These are phyloP conservation scores for Hydractinia symbiolongicarpus DNA, from an alignment of 30 jellyfish, hydroid and myxozoan species.

Conservation along the genomic window DNA sequence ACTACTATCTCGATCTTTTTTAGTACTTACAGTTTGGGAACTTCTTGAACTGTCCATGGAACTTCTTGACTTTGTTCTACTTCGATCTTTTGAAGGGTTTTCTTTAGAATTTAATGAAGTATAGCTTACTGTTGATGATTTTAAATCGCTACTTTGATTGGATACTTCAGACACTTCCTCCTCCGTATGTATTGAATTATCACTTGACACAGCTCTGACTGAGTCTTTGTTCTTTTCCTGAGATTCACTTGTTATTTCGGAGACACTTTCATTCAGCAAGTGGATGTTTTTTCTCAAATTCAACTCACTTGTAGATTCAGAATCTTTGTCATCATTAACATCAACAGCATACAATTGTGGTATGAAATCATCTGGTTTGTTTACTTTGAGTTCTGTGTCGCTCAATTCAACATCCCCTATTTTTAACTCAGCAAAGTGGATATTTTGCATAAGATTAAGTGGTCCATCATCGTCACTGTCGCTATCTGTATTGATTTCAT, in stretches of 20 bases:
- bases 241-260: too few species aligned
- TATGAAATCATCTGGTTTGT: constrained; percentile 50
- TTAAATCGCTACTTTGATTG: not conserved
- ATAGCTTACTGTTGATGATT: not conserved
- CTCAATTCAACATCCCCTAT: constrained; percentile 27
- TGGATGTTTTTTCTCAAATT: not conserved
- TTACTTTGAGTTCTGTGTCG: constrained; percentile 16
- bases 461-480: constrained; percentile 28
- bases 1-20: not conserved
- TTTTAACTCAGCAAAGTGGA: constrained; percentile 59
- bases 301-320: not conserved
- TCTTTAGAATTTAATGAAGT: not conserved
- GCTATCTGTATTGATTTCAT: constrained; percentile 29
- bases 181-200: not conserved
- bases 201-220: too few species aligned
- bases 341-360: constrained; percentile 39
- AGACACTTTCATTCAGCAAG: not conserved
- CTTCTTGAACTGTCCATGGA: not conserved
- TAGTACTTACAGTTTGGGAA: not conserved
- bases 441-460: constrained; percentile 53
- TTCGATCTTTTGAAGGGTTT: not conserved
- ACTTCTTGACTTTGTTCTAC: not conserved
- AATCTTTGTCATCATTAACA: not conserved
- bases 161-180: constrained; percentile 6
- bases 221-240: too few species aligned